Conservation (phyloP, 2,113 vertebrate species). For the Rhadina sibilatrix region DNA sequence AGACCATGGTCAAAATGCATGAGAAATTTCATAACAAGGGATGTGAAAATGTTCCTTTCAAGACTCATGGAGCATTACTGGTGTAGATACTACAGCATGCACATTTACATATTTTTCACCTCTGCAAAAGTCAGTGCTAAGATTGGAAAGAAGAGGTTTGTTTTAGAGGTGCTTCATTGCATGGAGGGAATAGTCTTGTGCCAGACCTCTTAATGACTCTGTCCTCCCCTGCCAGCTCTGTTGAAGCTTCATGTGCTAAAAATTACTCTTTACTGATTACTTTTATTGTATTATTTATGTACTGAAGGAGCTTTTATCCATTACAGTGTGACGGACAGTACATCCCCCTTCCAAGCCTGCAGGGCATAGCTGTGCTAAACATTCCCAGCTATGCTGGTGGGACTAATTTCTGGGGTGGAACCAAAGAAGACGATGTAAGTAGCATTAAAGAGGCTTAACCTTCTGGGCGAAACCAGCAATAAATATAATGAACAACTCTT, state of each 20-base stretch:
- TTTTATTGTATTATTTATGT: not conserved
- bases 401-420: constrained; percentile 99
- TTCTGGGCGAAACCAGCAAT: not conserved
- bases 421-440: constrained; percentile 98
- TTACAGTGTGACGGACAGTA: constrained; percentile 97
- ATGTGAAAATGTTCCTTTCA: not conserved
- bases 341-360: constrained; percentile 96
- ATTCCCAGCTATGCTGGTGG: constrained; percentile 97
- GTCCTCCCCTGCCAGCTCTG: not conserved
- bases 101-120: not conserved
- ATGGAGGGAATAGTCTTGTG: not conserved
- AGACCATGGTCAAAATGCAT: not conserved
- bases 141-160: not conserved
- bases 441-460: not conserved
- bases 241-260: not conserved
- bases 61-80: not conserved
- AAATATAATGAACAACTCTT: not conserved
- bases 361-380: constrained; percentile 95
- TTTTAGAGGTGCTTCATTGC: not conserved
- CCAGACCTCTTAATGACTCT: not conserved
- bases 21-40: not conserved
- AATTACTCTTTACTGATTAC: not conserved
- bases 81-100: not conserved
- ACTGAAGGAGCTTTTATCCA: constrained; percentile 33
- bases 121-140: not conserved